Base-by-base conservation (phyloP, 2,888 invertebrate genomes). In the Steinernema carpocapsae region DNA sequence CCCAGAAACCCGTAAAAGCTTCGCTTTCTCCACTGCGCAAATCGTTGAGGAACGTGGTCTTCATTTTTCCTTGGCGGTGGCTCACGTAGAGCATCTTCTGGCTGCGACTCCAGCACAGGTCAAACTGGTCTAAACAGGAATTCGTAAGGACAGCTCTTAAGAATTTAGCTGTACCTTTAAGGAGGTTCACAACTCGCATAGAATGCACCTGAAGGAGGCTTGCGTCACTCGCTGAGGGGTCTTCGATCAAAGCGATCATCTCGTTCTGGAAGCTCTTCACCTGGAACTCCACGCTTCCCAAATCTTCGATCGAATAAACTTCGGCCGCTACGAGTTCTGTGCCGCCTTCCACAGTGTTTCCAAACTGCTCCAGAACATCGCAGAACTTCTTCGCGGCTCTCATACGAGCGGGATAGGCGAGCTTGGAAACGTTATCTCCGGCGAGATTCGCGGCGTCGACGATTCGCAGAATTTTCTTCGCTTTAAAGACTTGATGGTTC, bases 381-480 rank as follows among this genome's bases (percentile, higher is more conserved):
- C 77, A 79, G 74, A 84, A 84, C 78, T 86, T 86, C 32, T 78
- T 74, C 1, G 79, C 80, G 17, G 82, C 80, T 32, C 73, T 76
- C 75, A 82, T 75, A 46, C 86, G 75, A 26, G 79, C 72, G 2
- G 76, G 73, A 74, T 79, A 81, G 17, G 78, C 74, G 43, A 83
- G 76, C 7, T 78, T 72, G 29, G 81, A 76, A 3, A 86, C 78
- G 76, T 84, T 76, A 73, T 87, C 85, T 14, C 86, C 87, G 52
- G 78, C 77, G 7, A 87, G 76, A 10, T 82, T 79, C 0, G 82
- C 83, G 0, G 85, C 87, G 72, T 87, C 87, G 43, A 85, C 42
- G 29, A 87, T 81, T 19, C 84, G 77, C 19, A 86, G 19, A 10
- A 83, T 74, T 4, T 76, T 70, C 4, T 74, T 64, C 32, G 64